Base-by-base conservation (phyloP, 2,888 invertebrate species). In the Zele albiditarsus region DNA sequence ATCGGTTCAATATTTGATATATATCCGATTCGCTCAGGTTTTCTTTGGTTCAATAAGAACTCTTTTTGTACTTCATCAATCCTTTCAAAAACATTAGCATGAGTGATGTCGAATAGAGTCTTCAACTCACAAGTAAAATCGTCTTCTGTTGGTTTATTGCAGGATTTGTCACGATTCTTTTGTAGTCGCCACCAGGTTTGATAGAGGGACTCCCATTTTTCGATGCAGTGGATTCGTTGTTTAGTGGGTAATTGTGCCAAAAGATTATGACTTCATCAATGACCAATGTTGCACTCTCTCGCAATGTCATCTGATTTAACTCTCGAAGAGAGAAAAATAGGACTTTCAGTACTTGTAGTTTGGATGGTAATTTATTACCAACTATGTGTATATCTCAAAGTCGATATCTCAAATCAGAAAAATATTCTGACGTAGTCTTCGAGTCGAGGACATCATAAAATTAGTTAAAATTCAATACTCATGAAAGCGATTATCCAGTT, bases 351-450 rank as follows among this genome's bases (percentile, higher is more conserved):
- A 74, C 79, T 77, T 80, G 79, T 42, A 77, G 62, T 67, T 71
- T 80, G 63, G 78, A 77, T 46, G 81, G 81, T 46, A 81, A 79
- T 76, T 80, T 78, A 67, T 80, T 79, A 66, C 78, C 80, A 71
- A 38, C 49, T 46, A 72, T 76, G 33, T 74, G 57, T n/a, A n/a
- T n/a, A n/a, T n/a, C n/a, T n/a, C n/a, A n/a, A n/a, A n/a, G n/a
- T n/a, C n/a, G n/a, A n/a, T n/a, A n/a, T n/a, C n/a, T n/a, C n/a
- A n/a, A n/a, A n/a, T n/a, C n/a, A n/a, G n/a, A n/a, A n/a, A n/a
- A n/a, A n/a, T n/a, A n/a, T n/a, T n/a, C n/a, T n/a, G n/a, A n/a
- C n/a, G n/a, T n/a, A n/a, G n/a, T n/a, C n/a, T n/a, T n/a, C n/a
- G n/a, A n/a, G n/a, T n/a, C n/a, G n/a, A n/a, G n/a, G n/a, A n/a